Base-by-base conservation (phyloP, 2,888 invertebrate species). In the Apodemia hepburni region DNA sequence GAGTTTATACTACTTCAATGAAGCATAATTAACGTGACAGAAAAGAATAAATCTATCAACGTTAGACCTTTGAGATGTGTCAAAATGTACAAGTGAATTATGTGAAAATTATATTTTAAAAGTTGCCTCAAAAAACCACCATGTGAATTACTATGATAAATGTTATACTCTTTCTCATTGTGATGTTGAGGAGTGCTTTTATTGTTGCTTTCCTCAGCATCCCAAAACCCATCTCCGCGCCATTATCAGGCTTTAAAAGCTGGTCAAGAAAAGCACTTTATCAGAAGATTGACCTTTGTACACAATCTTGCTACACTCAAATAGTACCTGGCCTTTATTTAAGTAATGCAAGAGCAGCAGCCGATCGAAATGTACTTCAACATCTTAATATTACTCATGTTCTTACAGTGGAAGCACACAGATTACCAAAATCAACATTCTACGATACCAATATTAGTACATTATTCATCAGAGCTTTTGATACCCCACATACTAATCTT, bases 401-500 rank as follows among this genome's bases (percentile, higher is more conserved):
- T 17, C 89, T 91, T 78, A 89, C 91, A n/a, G 76, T 91, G 76
- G 89, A 89, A 66, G 79, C 85, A 11, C 84, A 80, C 62, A 77
- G 83, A 66, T 71, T 90, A 54, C 91, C 91, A 62, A 87, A 84
- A 70, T 75, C 81, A 49, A 80, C 81, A 75, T 85, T 88, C 67
- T 66, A 75, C 60, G 75, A 82, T 76, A 74, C 78, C 71, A 80
- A 86, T 69, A 84, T 91, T 67, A 80, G 78, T 68, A 85, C 84
- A 2, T 84, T 91, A 74, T 90, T 82, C 79, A 90, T 91, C 79
- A 86, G 87, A 80, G 91, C 91, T 78, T 80, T 82, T 70, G 91
- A 91, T 80, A 76, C 77, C 75, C 84, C 89, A 78, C 73, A 80
- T 59, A 84, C 89, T 77, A 79, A 90, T 76, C 78, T 91, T 71